Evolutionary conservation across 1,140 invertebrate genomes (phyloP), one percentile per base, ranked within the genome.

Genomic region (Drosophila tropicalis): DNA sequence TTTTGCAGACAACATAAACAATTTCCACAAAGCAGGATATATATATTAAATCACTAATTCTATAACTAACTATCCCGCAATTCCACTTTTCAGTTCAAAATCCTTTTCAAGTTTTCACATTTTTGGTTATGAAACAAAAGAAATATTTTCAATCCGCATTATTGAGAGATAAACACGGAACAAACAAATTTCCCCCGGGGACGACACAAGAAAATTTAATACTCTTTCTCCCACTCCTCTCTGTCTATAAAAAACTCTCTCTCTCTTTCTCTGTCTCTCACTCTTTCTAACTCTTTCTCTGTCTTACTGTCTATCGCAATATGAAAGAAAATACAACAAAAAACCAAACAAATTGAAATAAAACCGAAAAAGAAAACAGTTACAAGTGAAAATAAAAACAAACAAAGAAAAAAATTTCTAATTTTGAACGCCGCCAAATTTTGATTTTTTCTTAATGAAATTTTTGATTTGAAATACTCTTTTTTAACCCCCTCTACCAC

Each of bases 381-480:
- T 70, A 76, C 70, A 72, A 70, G 39, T 74, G 54, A 77, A 73
- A 70, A 79, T 5, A 0, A 29, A 29, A 29, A 29, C 4, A 29
- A 29, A 29, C 25, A 5, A 29, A 29, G 5, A 5, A 29, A 29
- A 29, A 63, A 70, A 72, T 71, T 82, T 87, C 67, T 79, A 29
- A 77, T 79, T 86, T 70, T 79, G 72, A 86, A 86, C 83, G 83
- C 83, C 83, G 83, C 83, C 73, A 87, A 79, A 61, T 87, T 29
- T 82, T 67, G 75, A 68, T 47, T 76, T 76, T 80, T 0, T 25
- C 56, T 82, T 86, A 29, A 76, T 75, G 62, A 87, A 68, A 71
- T 84, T 89, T 51, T 29, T 29, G 29, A 2, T 51, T 80, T 83
- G 56, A 77, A 80, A 76, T 79, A 67, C 75, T 72, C 60, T 72